Evolutionary conservation across 30 jellyfish, hydroid and myxozoan genomes (phyloP).

Genomic region (Aurelia sp.): DNA sequence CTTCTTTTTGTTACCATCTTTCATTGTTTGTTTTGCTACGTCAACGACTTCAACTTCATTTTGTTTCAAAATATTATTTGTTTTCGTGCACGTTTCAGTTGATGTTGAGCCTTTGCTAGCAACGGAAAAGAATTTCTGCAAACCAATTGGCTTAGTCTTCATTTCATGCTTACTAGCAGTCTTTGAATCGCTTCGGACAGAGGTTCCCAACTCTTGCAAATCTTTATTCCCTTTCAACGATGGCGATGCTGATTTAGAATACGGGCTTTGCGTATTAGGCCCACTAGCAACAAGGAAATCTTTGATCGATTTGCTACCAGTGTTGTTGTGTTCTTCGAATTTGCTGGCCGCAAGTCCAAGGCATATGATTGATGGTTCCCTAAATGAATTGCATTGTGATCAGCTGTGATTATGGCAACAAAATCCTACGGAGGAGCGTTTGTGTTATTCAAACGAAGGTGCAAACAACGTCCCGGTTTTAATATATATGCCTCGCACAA

Average conservation of each 20-base stretch:
- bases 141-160: background rate
- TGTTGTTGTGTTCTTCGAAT: conserved; percentile 43
- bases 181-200: background rate
- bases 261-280: background rate
- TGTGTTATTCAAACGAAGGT: too few species aligned
- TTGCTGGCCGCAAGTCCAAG: conserved; percentile 84
- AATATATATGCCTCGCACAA: too few species aligned
- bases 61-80: too few species aligned
- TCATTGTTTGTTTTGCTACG: too few species aligned
- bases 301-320: conserved; percentile 58
- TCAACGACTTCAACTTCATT: too few species aligned
- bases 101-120: background rate
- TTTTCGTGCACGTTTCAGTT: background rate
- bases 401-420: too few species aligned
- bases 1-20: too few species aligned
- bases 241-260: background rate
- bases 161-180: background rate
- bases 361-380: conserved; percentile 87
- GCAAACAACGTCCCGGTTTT: too few species aligned
- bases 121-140: background rate
- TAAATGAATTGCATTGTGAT: background rate
- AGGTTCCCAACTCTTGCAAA: too few species aligned
- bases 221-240: background rate
- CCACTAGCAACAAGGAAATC: conserved; percentile 19
- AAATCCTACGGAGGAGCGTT: too few species aligned